Base-by-base conservation (phyloP, 2,113 vertebrate genomes). In the Lynx canadensis region DNA sequence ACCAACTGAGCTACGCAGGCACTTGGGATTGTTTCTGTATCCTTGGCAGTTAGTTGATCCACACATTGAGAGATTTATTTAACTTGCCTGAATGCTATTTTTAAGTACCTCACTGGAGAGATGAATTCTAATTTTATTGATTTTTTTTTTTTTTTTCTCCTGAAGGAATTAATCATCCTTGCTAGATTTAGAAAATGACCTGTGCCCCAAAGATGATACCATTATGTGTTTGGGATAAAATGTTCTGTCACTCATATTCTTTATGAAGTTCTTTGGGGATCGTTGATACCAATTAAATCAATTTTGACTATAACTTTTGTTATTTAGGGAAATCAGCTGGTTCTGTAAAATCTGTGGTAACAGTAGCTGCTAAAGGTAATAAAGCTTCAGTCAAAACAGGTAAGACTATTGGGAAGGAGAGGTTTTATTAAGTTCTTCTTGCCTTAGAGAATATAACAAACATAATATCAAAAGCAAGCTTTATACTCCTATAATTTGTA, bases 311-410 rank as follows among this genome's bases (percentile, higher is more conserved):
- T 50, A 85, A 7, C 33, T 98, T 97, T 97, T 98, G 86, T 96
- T 74, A 68, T 73, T 41, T 87, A 98, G 98, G 98, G 71, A 98
- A 98, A 93, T 98, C 98, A 55, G 88, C 95, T 0, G 96, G 83
- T 88, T 87, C 65, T 71, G 98, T 98, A 95, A 98, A 98, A 94
- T 81, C 93, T 3, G 25, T 92, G 13, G 1, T 86, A 90, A 55
- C 95, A 0, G 97, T 97, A 89, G 97, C 97, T 31, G 57, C 85
- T 18, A 98, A 98, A 97, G 73, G 65, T 86, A 98, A 91, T 96
- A 98, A 97, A 89, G 38, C 95, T 71, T 96, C 98, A 23, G 7
- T 57, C 33, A 79, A 94, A 94, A 83, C 80, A 57, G 98, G 98
- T 99, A 73, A 98, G 98, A 84, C 50, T 38, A 3, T 31, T 25